Evolutionary conservation across 2,888 invertebrate species (phyloP), one percentile per base, ranked within the genome.

Genomic region (Sesamia inferens): DNA sequence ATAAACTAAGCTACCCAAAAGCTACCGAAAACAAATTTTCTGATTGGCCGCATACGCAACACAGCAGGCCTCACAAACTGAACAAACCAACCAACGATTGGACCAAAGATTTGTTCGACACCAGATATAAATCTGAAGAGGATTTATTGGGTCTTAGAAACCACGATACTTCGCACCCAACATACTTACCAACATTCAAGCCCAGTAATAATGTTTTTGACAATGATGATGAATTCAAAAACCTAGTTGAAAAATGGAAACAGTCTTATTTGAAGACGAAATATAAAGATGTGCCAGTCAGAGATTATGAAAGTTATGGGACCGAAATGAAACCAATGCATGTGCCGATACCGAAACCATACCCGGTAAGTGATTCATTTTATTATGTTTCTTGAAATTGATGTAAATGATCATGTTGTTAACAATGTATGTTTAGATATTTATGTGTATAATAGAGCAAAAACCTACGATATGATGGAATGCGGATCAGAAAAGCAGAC

Each of bases 401-500:
- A 64, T 74, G 73, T 78, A 55, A 68, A 74, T 74, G 19, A 80
- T 76, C 81, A 78, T 78, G 78, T 75, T 82, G 78, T 81, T 83
- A 82, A 86, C 80, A 70, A 74, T 78, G 79, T 71, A 77, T 81
- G 75, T 77, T 71, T 79, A 78, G 77, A 76, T 84, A 85, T 79
- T 85, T 79, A 85, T 88, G 87, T 88, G 88, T 90, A 89, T 92
- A 92, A 92, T 92, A 92, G 90, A 90, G 85, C 85, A 90, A 90
- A 93, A 93, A 92, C 90, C 85, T 82, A 79, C 85, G 82, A 87
- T 84, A 91, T 85, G 87, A 89, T 90, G 94, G 96, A 95, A 96
- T 96, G 96, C 96, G 96, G 96, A 96, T 95, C 92, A 92, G 92
- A 93, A 93, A 92, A 92, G 90, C 90, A 90, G 90, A 88, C 88